These are phyloP conservation scores for Neodiprion fabricii DNA, from an alignment of 1,140 invertebrate genomes.

Conservation along the genomic window DNA sequence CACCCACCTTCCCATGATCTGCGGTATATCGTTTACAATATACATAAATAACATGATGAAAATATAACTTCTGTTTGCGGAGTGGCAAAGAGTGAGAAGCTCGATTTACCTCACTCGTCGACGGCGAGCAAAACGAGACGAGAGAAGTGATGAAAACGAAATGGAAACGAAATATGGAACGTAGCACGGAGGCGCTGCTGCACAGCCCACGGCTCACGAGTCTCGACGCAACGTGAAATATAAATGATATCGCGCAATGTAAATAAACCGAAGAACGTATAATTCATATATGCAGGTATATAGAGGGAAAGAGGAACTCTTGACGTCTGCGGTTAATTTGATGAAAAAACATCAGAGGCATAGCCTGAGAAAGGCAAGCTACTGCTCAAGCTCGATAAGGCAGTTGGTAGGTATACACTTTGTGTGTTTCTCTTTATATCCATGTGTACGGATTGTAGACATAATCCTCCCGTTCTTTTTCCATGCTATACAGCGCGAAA, in stretches of 20 bases:
- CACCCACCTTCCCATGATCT: too few species aligned
- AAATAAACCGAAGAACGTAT: constrained; percentile 43
- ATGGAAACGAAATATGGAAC: not conserved
- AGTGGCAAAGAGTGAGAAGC: not conserved
- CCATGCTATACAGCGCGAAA: too few species aligned
- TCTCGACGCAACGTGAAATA: constrained; percentile 57
- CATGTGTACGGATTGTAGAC: too few species aligned
- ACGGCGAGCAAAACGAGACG: not conserved
- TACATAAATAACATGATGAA: too few species aligned
- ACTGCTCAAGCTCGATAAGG: not conserved
- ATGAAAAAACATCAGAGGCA: constrained; percentile 53
- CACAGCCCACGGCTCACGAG: constrained; percentile 27
- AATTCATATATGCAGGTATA: too few species aligned
- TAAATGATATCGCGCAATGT: constrained; percentile 55
- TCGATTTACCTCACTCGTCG: not conserved
- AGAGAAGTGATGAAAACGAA: constrained; percentile 5
- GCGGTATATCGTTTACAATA: too few species aligned
- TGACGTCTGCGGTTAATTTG: constrained; percentile 51
- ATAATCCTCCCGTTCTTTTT: too few species aligned
- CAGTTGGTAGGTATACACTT: too few species aligned
- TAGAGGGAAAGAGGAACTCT: constrained; percentile 39
- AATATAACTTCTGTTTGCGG: not conserved
- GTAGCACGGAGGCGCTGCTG: not conserved
- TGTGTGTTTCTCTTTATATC: too few species aligned
- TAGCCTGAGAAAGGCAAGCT: not conserved